phyloP scores from a whole-genome alignment of 1,140 invertebrate genomes.

The Radopholus similis region DNA sequence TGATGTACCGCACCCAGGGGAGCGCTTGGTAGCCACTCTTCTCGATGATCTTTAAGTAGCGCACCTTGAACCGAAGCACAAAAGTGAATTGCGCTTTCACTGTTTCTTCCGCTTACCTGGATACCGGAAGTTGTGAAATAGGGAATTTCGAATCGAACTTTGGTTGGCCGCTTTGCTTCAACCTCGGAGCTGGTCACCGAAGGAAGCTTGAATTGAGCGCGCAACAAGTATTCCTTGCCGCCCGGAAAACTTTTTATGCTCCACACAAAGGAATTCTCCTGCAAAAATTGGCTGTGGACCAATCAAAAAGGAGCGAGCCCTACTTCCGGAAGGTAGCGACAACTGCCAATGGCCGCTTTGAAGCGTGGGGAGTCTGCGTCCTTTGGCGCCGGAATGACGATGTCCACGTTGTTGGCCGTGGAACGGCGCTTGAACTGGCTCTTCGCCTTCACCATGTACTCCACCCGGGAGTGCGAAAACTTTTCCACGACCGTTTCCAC shows the following conservation, averaged over 20 bases:
- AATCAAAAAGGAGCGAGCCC: conserved; percentile 60
- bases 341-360: conserved; percentile 93
- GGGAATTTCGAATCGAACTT: conserved; percentile 98
- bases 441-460: conserved; percentile 98
- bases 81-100: not conserved
- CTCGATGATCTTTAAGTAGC: conserved; percentile 98
- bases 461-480: conserved; percentile 93
- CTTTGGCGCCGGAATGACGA: conserved; percentile 93
- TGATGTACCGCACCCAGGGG: conserved; percentile 96
- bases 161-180: conserved; percentile 94
- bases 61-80: conserved; percentile 64
- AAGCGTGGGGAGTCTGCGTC: conserved; percentile 99
- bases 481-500: conserved; percentile 98
- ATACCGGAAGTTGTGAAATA: conserved; percentile 99
- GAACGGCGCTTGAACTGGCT: conserved; percentile 96
- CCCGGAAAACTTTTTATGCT: conserved; percentile 95
- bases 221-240: conserved; percentile 97
- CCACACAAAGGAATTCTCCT: conserved; percentile 96
- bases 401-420: conserved; percentile 98
- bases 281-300: conserved; percentile 69
- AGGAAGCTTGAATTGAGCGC: conserved; percentile 96
- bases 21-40: conserved; percentile 98
- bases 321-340: conserved; percentile 69
- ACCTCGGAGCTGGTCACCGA: conserved; percentile 89
- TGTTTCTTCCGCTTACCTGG: conserved; percentile 68